Percentiles rank a stretch among this genome's conserved stretches.
Evolutionary conservation across 2,888 invertebrate genomes (phyloP).

Genomic region (Byasa hedistus): DNA sequence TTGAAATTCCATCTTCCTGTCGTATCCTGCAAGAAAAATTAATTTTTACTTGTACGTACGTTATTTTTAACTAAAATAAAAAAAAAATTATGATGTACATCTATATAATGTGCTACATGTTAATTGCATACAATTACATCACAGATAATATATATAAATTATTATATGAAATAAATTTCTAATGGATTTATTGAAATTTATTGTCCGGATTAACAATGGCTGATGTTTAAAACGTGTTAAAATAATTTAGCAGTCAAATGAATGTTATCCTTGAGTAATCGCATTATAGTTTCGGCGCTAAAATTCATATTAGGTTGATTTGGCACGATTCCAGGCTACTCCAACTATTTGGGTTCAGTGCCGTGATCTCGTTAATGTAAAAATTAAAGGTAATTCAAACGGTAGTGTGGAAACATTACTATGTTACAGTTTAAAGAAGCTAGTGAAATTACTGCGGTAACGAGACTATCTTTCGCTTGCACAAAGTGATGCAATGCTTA

Average conservation of each 20-base stretch:
- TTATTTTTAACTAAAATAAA: no score
- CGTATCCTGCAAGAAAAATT: no score
- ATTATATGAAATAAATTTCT: neutral
- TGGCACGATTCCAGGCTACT: constrained; percentile 18
- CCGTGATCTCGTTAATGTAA: neutral
- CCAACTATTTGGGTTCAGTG: neutral
- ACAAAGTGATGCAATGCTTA: no score
- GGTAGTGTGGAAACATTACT: no score
- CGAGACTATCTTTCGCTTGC: no score
- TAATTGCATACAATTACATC: neutral
- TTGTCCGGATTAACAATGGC: neutral
- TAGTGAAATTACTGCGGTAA: no score
- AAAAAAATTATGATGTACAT: no score
- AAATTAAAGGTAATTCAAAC: neutral
- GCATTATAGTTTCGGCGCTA: constrained; percentile 18
- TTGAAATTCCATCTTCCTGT: no score
- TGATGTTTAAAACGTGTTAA: neutral
- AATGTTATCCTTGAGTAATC: neutral
- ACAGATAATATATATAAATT: neutral
- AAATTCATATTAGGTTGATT: constrained; percentile 12
- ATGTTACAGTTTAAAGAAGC: no score
- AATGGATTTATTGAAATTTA: neutral
- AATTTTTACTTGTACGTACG: no score
- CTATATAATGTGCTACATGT: no score
- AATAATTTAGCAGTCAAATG: constrained; percentile 2